Evolutionary conservation across 2,888 invertebrate genomes (phyloP).

Genomic region (Elegia similella): DNA sequence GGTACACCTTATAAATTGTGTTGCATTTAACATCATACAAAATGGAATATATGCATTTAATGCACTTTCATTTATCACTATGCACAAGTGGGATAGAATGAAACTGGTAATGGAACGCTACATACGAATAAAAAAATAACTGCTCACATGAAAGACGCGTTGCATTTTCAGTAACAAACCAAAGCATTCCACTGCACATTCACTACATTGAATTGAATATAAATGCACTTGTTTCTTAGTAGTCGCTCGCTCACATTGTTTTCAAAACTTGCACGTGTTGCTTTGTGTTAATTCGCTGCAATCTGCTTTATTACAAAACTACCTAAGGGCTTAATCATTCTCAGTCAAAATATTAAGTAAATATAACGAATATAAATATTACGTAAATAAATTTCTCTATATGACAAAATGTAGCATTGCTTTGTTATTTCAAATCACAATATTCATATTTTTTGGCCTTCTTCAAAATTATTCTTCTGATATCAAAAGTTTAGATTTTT

Average conservation of each 20-base stretch:
- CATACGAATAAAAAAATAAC: background rate
- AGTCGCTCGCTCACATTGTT: background rate
- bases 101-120: conserved; percentile 1
- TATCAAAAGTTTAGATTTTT: background rate
- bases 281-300: background rate
- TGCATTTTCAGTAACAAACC: conserved; percentile 1
- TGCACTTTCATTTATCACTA: conserved; percentile 2
- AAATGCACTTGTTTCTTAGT: background rate
- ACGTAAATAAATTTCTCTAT: background rate
- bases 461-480: background rate
- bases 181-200: conserved; percentile 3
- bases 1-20: conserved; percentile 3
- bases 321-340: background rate
- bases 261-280: background rate
- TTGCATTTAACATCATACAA: conserved; percentile 1
- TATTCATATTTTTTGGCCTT: conserved; percentile 76
- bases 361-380: background rate
- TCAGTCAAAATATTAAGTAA: background rate
- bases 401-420: conserved; percentile 4
- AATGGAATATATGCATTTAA: background rate
- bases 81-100: background rate
- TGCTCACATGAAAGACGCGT: background rate
- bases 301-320: background rate
- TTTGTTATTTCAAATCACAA: conserved; percentile 42
- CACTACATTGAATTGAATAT: background rate